Evolutionary conservation across 2,797 vertebrate genomes (phyloP).

Genomic region (Ispidina lecontei): DNA sequence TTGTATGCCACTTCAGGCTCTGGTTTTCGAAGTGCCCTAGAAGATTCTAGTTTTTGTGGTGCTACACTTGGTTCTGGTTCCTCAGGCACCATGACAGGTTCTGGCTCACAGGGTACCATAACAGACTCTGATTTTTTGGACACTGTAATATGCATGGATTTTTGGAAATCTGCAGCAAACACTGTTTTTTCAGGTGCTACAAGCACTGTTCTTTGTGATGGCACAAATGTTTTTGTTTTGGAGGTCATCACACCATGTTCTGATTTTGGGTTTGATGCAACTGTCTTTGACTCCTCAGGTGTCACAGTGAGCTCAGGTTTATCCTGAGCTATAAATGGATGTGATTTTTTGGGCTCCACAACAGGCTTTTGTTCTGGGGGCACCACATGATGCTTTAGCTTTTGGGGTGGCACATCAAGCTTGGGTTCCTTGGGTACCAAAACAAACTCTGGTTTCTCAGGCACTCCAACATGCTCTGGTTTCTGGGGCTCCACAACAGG

Average conservation of each 20-base stretch:
- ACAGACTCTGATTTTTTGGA: neutral
- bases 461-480: neutral
- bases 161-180: neutral
- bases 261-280: neutral
- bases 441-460: neutral
- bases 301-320: neutral
- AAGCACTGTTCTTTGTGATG: neutral
- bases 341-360: neutral
- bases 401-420: neutral
- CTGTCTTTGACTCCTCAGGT: neutral
- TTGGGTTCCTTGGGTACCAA: neutral
- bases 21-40: neutral
- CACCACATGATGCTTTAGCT: neutral
- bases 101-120: neutral
- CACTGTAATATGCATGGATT: neutral
- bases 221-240: neutral
- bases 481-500: neutral
- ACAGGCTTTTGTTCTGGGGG: neutral
- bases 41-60: neutral
- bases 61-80: neutral
- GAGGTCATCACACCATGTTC: neutral
- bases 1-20: neutral
- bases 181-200: constrained; percentile 5
- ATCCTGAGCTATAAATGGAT: neutral
- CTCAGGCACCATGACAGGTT: neutral